Evolutionary conservation across 2,797 vertebrate genomes (phyloP).

Genomic region (Salarias fasciatus): DNA sequence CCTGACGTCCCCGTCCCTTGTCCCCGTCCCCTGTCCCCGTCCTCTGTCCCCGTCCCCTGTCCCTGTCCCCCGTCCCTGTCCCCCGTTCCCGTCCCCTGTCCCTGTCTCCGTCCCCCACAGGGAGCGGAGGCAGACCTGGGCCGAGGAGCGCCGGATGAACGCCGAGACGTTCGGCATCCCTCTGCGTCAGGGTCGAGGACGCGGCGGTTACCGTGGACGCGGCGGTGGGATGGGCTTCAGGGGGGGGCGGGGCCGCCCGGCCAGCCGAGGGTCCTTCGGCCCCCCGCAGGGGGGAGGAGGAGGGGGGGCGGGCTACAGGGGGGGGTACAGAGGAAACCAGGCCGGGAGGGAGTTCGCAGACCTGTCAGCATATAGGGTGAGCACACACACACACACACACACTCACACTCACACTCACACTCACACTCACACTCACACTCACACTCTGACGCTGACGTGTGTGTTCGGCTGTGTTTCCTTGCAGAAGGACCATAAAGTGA

Average conservation of each 20-base stretch:
- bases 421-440: too few species aligned
- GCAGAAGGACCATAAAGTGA: conserved; percentile 98
- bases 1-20: too few species aligned
- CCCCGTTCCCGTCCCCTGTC: too few species aligned
- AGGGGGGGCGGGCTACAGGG: conserved; percentile 85
- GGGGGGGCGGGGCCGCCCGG: conserved; percentile 86
- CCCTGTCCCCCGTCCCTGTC: too few species aligned
- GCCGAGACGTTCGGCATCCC: conserved; percentile 96
- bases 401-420: too few species aligned
- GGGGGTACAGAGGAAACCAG: conserved; percentile 89
- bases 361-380: conserved; percentile 92
- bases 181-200: conserved; percentile 88
- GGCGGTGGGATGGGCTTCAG: conserved; percentile 87
- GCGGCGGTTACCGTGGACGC: conserved; percentile 89
- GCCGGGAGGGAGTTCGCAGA: conserved; percentile 93
- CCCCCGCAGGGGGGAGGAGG: conserved; percentile 49
- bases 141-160: conserved; percentile 94
- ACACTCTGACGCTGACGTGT: too few species aligned
- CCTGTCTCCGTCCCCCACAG: conserved; percentile 68
- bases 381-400: too few species aligned
- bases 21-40: too few species aligned
- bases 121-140: conserved; percentile 95
- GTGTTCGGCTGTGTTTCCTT: conserved; percentile 25
- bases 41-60: too few species aligned
- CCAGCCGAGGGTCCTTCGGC: conserved; percentile 83